phyloP scores from a whole-genome alignment of 2,797 vertebrate species.

The Echiichthys vipera region DNA sequence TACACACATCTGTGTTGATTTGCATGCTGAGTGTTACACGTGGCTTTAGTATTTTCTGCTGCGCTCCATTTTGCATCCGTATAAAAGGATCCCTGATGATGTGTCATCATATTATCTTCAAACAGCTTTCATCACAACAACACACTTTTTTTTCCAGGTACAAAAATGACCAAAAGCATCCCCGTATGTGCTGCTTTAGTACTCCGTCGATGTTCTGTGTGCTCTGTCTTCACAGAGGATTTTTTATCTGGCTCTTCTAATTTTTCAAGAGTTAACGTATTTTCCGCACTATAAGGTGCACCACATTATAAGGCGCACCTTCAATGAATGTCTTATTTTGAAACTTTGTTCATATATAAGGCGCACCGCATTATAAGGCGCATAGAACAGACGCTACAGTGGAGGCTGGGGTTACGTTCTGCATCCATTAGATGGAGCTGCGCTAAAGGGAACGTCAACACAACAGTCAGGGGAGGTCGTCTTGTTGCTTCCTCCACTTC shows the following conservation, averaged over 20 bases:
- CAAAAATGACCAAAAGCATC: neutral
- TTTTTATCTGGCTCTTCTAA: neutral
- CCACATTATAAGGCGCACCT: no score
- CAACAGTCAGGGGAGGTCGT: no score
- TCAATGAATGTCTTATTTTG: no score
- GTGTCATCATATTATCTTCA: neutral
- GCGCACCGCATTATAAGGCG: no score
- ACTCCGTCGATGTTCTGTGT: neutral
- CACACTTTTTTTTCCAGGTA: neutral
- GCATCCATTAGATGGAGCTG: no score
- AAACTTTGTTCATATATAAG: no score
- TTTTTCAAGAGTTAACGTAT: no score
- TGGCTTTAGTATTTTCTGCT: neutral
- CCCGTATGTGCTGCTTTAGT: neutral
- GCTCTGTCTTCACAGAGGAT: neutral
- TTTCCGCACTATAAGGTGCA: no score
- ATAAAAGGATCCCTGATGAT: conserved; percentile 11
- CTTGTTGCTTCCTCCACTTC: no score
- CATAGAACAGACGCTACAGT: no score
- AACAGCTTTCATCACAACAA: neutral
- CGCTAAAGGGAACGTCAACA: no score
- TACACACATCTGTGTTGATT: conserved; percentile 26
- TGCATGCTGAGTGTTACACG: neutral
- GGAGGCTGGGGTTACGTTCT: no score
- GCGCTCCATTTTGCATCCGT: neutral